Conservation (phyloP, 2,888 invertebrate genomes). For the Tachystola acroxantha region DNA sequence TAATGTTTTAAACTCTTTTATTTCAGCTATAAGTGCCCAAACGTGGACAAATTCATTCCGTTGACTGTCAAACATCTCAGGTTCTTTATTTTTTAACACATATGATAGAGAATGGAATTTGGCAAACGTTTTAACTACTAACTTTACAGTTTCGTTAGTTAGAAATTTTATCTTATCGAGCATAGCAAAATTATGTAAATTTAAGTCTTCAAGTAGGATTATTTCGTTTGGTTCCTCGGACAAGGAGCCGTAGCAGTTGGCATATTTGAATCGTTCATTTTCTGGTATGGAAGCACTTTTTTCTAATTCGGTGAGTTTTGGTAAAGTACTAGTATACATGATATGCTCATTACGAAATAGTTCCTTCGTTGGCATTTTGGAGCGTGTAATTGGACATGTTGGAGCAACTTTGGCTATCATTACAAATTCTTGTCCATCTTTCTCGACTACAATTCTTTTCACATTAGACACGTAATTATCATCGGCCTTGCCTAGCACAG, state of each 20-base stretch:
- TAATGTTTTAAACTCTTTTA: neutral
- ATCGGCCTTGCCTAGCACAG: conserved; percentile 16
- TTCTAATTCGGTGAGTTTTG: conserved; percentile 27
- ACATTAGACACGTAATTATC: conserved; percentile 17
- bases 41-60: neutral
- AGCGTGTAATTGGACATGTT: conserved; percentile 10
- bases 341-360: conserved; percentile 25
- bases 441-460: conserved; percentile 7
- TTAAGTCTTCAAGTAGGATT: conserved; percentile 38
- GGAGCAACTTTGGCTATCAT: conserved; percentile 46
- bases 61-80: conserved; percentile 3
- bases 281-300: conserved; percentile 20
- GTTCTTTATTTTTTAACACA: conserved; percentile 28
- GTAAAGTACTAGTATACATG: conserved; percentile 31
- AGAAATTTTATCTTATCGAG: conserved; percentile 23
- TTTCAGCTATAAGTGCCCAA: neutral
- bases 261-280: conserved; percentile 25
- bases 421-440: conserved; percentile 16
- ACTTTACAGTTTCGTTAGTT: conserved; percentile 15
- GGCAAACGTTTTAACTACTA: conserved; percentile 30
- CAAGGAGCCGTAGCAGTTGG: conserved; percentile 30
- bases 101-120: conserved; percentile 32
- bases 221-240: conserved; percentile 31
- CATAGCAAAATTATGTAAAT: conserved; percentile 22
- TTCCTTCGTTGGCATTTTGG: neutral